A percentile compares a stretch with the other conserved stretches of the same genome.
Evolutionary conservation across 2,797 vertebrate genomes (phyloP).

Genomic region (Falco naumanni): DNA sequence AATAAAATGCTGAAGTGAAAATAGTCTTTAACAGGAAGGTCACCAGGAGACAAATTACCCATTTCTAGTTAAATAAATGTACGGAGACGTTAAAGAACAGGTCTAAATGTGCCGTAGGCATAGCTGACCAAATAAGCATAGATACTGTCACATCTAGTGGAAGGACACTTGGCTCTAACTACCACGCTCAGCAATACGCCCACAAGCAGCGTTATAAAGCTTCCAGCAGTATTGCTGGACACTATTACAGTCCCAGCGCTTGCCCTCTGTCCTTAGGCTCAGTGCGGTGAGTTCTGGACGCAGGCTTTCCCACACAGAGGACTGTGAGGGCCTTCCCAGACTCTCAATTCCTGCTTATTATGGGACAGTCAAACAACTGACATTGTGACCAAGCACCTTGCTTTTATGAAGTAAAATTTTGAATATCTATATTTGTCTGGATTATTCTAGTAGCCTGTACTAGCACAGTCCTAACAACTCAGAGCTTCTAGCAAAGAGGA

Average conservation of each 20-base stretch:
- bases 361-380: neutral
- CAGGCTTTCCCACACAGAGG: neutral
- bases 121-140: neutral
- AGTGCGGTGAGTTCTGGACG: neutral
- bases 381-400: neutral
- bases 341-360: neutral
- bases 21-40: neutral
- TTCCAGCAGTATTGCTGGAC: neutral
- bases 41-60: neutral
- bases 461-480: neutral
- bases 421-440: neutral
- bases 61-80: neutral
- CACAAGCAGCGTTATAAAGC: neutral
- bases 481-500: neutral
- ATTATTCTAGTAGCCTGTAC: rapidly evolving
- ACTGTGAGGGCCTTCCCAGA: neutral
- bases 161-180: neutral
- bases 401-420: neutral
- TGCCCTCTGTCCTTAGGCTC: neutral
- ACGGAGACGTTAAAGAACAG: neutral
- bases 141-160: neutral
- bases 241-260: neutral
- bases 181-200: neutral
- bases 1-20: neutral
- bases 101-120: neutral